Base-by-base conservation (phyloP, 2,888 invertebrate genomes). In the Dicycla oo region DNA sequence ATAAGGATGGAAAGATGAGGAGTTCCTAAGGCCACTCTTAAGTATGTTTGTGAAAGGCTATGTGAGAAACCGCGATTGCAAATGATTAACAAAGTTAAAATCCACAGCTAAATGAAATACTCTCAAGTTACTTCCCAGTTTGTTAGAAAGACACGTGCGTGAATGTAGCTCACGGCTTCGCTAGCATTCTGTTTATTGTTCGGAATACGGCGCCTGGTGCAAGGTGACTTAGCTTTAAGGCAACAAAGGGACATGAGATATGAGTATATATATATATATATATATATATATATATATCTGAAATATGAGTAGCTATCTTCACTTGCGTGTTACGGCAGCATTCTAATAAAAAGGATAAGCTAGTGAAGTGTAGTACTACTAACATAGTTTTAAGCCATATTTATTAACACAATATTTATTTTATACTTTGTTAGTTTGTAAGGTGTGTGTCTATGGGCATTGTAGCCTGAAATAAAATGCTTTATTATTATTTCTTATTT, bases 81-180 rank as follows among this genome's bases (percentile, higher is more conserved):
- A 76, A 75, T 57, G 66, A 81, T 75, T 74, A 81, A 45, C 62
- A 34, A 81, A 73, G 69, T 73, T 65, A 65, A 64, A 75, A 83
- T 60, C 56, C 69, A 67, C 47, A 58, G 26, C 51, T 38, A 71
- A 67, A 71, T 75, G 64, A 73, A 66, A 75, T 71, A 47, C 30
- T 26, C 45, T 58, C 26, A 53, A 73, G 67, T 73, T 61, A 68
- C 34, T 69, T 49, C 7, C 2, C 15, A 81, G 67, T 73, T 68
- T 70, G 70, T 80, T 72, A 65, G 20, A 30, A 51, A 69, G 63
- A 45, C 57, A 60, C 56, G 53, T 15, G 60, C 60, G 20, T 30
- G 80, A 73, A 73, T 76, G 3, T 57, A 40, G 57, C 47, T 62
- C 58, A 30, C 68, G 54, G 68, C 76, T 81, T 82, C 58, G 43